Conservation (phyloP, 2,888 invertebrate genomes). For the Limnephilus rhombicus region DNA sequence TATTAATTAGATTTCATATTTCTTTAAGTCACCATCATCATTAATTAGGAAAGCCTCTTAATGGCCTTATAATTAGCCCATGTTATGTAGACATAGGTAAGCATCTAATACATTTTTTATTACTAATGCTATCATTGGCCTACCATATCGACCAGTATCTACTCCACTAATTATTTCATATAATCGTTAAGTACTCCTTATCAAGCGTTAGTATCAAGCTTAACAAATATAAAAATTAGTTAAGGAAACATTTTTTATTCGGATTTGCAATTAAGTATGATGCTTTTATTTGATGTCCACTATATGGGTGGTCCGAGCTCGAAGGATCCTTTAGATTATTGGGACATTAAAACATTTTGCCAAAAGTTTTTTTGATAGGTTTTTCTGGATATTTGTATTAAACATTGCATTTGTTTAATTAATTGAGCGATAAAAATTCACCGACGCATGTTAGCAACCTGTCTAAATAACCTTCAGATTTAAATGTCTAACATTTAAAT, state of each 20-base stretch:
- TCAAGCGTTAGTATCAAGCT: not conserved
- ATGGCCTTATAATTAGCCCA: too few species aligned
- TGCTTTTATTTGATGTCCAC: slow-evolving; percentile 7
- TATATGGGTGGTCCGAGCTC: not conserved
- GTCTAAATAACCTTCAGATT: not conserved
- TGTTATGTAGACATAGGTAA: not conserved
- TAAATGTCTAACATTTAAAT: not conserved
- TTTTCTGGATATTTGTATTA: not conserved
- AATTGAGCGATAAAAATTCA: not conserved
- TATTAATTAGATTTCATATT: too few species aligned
- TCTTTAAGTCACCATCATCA: too few species aligned
- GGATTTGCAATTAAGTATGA: not conserved
- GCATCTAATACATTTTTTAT: not conserved
- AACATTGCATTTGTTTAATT: not conserved
- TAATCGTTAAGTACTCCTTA: not conserved
- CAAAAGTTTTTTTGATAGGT: not conserved
- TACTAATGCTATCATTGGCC: not conserved
- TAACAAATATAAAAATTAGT: not conserved
- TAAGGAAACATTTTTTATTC: not conserved
- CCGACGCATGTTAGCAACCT: not conserved
- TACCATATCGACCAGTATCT: not conserved
- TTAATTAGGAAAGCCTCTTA: too few species aligned
- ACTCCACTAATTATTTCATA: not conserved
- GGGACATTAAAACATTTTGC: not conserved
- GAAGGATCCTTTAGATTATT: not conserved